Evolutionary conservation across 2,888 invertebrate species (phyloP).

Genomic region (Lagria hirta): DNA sequence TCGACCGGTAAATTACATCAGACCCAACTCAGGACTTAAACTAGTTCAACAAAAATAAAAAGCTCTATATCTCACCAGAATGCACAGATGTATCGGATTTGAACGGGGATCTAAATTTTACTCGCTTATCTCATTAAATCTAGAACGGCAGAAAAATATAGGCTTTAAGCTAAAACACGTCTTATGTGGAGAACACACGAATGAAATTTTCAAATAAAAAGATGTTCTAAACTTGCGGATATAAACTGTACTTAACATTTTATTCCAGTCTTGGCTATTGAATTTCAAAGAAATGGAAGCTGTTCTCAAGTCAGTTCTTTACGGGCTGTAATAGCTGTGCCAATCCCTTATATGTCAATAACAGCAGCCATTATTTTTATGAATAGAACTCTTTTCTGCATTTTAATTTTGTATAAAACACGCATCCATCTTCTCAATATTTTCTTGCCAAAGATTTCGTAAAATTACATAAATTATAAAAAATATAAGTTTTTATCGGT

Average conservation of each 20-base stretch:
- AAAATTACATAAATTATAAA: no score
- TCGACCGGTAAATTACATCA: constrained; percentile 28
- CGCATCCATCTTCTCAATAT: no score
- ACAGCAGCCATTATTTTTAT: constrained; percentile 20
- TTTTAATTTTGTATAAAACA: no score
- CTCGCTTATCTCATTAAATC: constrained; percentile 10
- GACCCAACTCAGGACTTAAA: constrained; percentile 22
- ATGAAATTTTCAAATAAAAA: no score
- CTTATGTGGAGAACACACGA: no score
- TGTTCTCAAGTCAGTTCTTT: constrained; percentile 9
- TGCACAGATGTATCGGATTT: constrained; percentile 20
- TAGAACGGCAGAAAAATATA: no score
- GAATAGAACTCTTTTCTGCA: constrained; percentile 13
- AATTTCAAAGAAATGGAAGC: constrained; percentile 4
- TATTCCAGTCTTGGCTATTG: constrained; percentile 11
- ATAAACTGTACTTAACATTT: constrained; percentile 10
- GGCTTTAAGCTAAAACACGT: no score
- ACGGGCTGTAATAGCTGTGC: constrained; percentile 14
- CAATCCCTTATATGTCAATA: constrained; percentile 22
- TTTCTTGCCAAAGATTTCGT: no score
- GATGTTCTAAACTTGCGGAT: no score
- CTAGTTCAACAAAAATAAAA: constrained; percentile 25
- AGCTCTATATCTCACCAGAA: constrained; percentile 19
- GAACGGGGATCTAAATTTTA: constrained; percentile 17
- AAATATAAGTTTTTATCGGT: no score